Evolutionary conservation across 2,888 invertebrate genomes (phyloP).

Genomic region (Tortricodes alternella): DNA sequence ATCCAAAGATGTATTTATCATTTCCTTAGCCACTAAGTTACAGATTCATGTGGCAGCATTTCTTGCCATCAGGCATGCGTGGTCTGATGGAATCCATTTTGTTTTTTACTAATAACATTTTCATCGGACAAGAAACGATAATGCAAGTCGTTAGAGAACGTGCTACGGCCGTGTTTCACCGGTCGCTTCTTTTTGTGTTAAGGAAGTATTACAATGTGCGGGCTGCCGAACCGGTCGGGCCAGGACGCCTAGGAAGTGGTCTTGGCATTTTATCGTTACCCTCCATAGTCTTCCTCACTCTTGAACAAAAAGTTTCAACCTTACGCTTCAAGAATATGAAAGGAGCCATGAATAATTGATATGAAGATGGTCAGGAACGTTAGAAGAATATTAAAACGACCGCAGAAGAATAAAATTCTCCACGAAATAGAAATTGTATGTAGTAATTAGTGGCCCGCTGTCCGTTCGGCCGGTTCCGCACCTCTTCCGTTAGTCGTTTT

Average conservation of each 20-base stretch:
- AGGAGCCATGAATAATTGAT: constrained; percentile 60
- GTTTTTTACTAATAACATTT: constrained; percentile 35
- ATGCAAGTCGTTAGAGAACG: constrained; percentile 48
- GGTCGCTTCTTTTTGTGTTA: constrained; percentile 56
- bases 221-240: constrained; percentile 56
- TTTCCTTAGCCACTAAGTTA: background rate
- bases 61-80: constrained; percentile 11
- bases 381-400: constrained; percentile 50
- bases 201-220: constrained; percentile 61
- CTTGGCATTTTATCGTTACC: constrained; percentile 52
- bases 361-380: constrained; percentile 43
- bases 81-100: constrained; percentile 34
- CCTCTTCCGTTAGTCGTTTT: constrained; percentile 71
- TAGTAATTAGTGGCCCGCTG: constrained; percentile 57
- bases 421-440: constrained; percentile 38
- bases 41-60: background rate
- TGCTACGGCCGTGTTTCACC: constrained; percentile 42
- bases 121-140: constrained; percentile 30
- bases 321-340: constrained; percentile 49
- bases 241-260: constrained; percentile 53
- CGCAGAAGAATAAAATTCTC: background rate
- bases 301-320: constrained; percentile 52
- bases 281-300: constrained; percentile 45
- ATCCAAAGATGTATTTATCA: no score
- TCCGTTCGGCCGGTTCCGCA: constrained; percentile 61